Conservation (phyloP, 2,113 vertebrate genomes). For the Lophochroa leadbeateri region DNA sequence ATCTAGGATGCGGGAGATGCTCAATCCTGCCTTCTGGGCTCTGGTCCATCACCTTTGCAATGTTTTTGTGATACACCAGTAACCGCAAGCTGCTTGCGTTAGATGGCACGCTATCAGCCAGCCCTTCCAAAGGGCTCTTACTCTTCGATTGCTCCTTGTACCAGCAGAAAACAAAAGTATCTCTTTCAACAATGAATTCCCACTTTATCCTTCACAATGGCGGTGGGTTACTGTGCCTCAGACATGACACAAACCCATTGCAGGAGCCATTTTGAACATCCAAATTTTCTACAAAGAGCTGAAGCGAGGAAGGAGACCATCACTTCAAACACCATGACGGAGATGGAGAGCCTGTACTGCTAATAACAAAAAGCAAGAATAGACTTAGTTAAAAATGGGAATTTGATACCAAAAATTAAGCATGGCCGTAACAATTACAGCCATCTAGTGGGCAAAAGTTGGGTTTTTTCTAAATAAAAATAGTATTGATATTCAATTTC, state of each 20-base stretch:
- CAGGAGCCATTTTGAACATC: neutral
- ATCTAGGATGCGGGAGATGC: neutral
- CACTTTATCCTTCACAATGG: neutral
- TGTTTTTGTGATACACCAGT: neutral
- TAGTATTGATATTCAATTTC: neutral
- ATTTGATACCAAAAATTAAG: neutral
- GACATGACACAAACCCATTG: neutral
- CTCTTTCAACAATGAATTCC: neutral
- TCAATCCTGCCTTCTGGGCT: conserved; percentile 42
- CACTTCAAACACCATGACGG: rapidly evolving
- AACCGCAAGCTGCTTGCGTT: neutral
- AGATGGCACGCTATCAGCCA: neutral
- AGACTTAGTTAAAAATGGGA: neutral
- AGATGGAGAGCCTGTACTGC: rapidly evolving
- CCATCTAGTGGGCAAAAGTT: conserved; percentile 45
- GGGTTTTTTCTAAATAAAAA: neutral
- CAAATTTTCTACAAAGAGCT: neutral
- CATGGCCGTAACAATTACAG: conserved; percentile 15
- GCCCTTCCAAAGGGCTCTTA: neutral
- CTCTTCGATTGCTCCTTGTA: neutral
- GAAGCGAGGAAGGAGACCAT: neutral
- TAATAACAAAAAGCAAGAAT: neutral
- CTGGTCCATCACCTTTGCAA: neutral
- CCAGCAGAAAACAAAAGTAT: neutral
- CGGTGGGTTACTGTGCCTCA: neutral